Evolutionary conservation across 2,113 vertebrate species (phyloP).

Genomic region (Thomomys bottae): DNA sequence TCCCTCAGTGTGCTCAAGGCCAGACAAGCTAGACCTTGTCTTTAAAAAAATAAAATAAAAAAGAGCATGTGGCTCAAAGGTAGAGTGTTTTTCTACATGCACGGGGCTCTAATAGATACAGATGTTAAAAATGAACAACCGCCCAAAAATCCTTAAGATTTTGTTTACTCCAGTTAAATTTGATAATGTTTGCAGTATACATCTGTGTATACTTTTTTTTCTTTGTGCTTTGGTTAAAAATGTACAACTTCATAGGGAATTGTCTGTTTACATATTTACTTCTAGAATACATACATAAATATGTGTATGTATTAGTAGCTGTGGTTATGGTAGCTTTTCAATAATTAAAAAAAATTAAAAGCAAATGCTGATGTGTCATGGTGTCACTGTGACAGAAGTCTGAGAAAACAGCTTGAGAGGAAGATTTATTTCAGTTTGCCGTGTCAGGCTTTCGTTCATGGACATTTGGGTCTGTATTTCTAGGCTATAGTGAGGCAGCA

Average conservation of each 20-base stretch:
- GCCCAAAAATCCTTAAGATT: background rate
- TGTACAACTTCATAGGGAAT: background rate
- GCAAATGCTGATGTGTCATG: too few relatives aligned
- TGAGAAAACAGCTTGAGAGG: background rate
- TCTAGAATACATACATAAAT: background rate
- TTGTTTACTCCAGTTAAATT: conserved; percentile 38
- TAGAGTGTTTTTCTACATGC: background rate
- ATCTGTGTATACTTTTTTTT: conserved; percentile 40
- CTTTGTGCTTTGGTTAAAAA: background rate
- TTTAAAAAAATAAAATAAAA: background rate
- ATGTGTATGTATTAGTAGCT: background rate
- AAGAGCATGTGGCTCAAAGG: background rate
- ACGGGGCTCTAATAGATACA: background rate
- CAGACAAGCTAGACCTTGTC: background rate
- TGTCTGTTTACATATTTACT: background rate
- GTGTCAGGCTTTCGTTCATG: background rate
- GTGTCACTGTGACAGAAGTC: background rate
- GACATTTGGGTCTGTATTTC: background rate
- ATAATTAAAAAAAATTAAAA: background rate
- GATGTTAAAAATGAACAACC: background rate
- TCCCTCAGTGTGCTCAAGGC: background rate
- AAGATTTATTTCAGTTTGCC: background rate
- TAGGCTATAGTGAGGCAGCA: background rate
- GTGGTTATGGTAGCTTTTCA: background rate
- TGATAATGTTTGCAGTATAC: conserved; percentile 1